Evolutionary conservation across 2,797 vertebrate species (phyloP), one percentile per base, ranked within the genome.

Genomic region (Chloroceryle amazona): DNA sequence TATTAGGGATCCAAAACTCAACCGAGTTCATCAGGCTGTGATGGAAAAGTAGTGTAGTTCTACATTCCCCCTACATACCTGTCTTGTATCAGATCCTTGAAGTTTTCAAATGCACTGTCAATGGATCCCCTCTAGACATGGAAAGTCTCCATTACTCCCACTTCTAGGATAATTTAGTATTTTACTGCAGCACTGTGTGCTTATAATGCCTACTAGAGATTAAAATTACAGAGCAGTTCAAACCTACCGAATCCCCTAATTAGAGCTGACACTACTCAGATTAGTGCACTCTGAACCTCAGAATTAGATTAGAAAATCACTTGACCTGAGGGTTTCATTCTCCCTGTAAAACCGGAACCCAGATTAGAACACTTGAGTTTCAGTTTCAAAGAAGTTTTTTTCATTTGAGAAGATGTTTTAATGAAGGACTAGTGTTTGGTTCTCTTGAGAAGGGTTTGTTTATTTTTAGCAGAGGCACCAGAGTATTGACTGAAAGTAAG

Each of bases 1-100:
- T 28, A 41, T 9, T 35, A 41, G 80, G 10, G 44, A 71, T 11
- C 10, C 11, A 66, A 61, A 90, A 19, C 13, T 73, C 72, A 81
- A 0, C 9, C 12, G 20, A 74, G 23, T 28, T 62, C 35, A n/a
- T 3, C 0, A 0, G 19, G 17, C 6, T 54, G 31, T 41, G 47
- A 73, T 67, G 63, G 62, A 46, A 19, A 82, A 63, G 52, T 2
- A 72, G 37, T 22, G 49, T 4, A 65, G 26, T 47, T 76, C 70
- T 58, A 11, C 4, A 2, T n/a, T n/a, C n/a, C n/a, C n/a, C n/a
- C n/a, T n/a, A n/a, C n/a, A n/a, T n/a, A n/a, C n/a, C n/a, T n/a
- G 8, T 31, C 89, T 55, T 13, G 0, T 18, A 63, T 26, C 73
- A 70, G 39, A 51, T 25, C 37, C 26, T 46, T 72, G 28, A 81